Evolutionary conservation across 2,888 invertebrate species (phyloP).

Genomic region (Drosophila antonietae): DNA sequence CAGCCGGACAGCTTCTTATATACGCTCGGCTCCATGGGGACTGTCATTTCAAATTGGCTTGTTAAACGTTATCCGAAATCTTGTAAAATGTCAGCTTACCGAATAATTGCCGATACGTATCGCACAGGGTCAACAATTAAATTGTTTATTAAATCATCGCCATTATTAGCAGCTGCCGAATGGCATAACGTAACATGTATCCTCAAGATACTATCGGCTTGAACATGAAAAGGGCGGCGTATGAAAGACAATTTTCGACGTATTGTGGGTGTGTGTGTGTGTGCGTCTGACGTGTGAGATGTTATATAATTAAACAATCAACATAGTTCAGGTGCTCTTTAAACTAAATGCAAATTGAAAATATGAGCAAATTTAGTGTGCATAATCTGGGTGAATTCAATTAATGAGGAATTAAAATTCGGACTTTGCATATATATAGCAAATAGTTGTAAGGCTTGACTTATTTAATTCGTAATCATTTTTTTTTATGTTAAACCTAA

Average conservation of each 20-base stretch:
- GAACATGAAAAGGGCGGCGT: conserved; percentile 33
- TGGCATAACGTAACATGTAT: conserved; percentile 37
- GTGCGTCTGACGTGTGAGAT: not conserved
- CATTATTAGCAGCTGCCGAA: conserved; percentile 44
- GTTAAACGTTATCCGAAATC: conserved; percentile 65
- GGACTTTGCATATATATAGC: no score
- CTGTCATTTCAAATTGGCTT: conserved; percentile 65
- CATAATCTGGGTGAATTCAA: not conserved
- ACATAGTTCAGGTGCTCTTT: conserved; percentile 2
- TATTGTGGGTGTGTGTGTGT: not conserved
- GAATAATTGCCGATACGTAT: conserved; percentile 59
- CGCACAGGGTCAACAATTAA: conserved; percentile 46
- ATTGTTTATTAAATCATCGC: conserved; percentile 50
- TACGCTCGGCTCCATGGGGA: conserved; percentile 32
- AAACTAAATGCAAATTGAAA: not conserved
- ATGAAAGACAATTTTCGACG: not conserved
- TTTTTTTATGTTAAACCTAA: no score
- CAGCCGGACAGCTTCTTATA: conserved; percentile 48
- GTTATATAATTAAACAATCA: not conserved
- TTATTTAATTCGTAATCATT: no score
- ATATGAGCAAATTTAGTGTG: not conserved
- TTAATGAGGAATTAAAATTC: not conserved
- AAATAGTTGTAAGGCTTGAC: no score
- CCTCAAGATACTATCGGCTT: conserved; percentile 46
- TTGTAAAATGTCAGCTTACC: conserved; percentile 55